Evolutionary conservation across 2,113 vertebrate species (phyloP).

Genomic region (Gadus macrocephalus): DNA sequence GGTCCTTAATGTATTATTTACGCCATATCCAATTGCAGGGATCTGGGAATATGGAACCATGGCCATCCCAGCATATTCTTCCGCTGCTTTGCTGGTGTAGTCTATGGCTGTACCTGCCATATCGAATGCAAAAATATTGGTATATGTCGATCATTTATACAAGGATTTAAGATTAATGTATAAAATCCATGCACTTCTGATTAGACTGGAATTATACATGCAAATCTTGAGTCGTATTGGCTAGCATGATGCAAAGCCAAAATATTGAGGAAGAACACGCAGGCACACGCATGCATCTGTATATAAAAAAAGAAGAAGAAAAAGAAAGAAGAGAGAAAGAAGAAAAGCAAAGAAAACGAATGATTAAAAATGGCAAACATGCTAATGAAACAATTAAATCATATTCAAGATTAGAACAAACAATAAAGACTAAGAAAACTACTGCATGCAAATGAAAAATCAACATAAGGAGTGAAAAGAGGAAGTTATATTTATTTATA

Average conservation of each 20-base stretch:
- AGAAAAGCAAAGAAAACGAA: not conserved
- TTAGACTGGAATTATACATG: conserved; percentile 77
- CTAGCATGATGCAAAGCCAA: conserved; percentile 83
- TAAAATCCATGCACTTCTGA: conserved; percentile 67
- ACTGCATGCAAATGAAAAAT: no score
- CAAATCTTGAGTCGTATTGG: conserved; percentile 74
- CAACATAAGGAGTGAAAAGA: no score
- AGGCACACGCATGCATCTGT: conserved; percentile 92
- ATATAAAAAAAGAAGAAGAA: conserved; percentile 70
- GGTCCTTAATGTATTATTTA: conserved; percentile 84
- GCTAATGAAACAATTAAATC: conserved; percentile 2
- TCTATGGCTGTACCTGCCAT: conserved; percentile 97
- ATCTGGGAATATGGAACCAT: conserved; percentile 82
- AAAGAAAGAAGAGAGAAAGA: no score
- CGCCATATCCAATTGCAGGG: conserved; percentile 75
- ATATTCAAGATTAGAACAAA: conserved; percentile 32
- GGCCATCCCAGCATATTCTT: conserved; percentile 77
- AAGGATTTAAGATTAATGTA: conserved; percentile 50
- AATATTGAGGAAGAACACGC: conserved; percentile 86
- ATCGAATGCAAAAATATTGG: conserved; percentile 82
- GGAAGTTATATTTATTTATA: no score
- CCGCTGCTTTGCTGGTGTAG: conserved; percentile 91
- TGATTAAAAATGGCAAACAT: conserved; percentile 46
- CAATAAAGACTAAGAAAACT: conserved; percentile 69
- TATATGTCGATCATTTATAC: conserved; percentile 68